Conservation (phyloP, 2,797 vertebrate species). For the Pseudomugil tenellus region DNA sequence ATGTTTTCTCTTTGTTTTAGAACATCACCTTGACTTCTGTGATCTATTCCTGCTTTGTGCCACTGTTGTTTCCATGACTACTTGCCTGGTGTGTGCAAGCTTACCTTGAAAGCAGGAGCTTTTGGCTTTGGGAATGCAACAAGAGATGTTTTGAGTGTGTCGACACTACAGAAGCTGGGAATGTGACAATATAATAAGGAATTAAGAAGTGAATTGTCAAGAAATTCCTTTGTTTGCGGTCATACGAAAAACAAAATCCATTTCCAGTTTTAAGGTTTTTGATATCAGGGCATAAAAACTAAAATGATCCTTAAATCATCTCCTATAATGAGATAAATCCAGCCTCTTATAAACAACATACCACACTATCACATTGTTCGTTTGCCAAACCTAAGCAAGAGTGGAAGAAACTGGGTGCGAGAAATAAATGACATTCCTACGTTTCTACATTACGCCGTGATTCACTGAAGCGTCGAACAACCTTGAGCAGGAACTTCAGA, state of each 20-base stretch:
- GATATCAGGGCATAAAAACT: neutral
- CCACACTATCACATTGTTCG: neutral
- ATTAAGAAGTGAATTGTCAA: constrained; percentile 1
- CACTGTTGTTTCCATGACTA: constrained; percentile 43
- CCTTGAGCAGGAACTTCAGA: neutral
- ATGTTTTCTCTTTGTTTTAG: constrained; percentile 23
- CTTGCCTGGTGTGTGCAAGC: constrained; percentile 2
- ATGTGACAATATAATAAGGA: neutral
- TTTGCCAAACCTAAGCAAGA: neutral
- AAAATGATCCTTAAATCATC: neutral
- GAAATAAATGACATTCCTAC: neutral
- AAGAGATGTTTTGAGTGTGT: constrained; percentile 8
- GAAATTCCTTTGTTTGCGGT: constrained; percentile 7
- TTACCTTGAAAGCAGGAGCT: constrained; percentile 28
- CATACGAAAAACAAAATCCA: neutral
- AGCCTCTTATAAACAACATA: neutral
- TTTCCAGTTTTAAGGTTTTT: neutral
- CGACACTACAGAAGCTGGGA: constrained; percentile 6
- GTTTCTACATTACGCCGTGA: neutral
- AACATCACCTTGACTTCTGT: constrained; percentile 24
- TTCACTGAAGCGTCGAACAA: neutral
- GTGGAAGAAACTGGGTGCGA: neutral
- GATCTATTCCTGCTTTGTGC: constrained; percentile 43
- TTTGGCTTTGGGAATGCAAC: neutral
- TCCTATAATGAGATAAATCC: neutral